Conservation (phyloP, 1,140 invertebrate genomes). For the Gonatopus flavifemur region DNA sequence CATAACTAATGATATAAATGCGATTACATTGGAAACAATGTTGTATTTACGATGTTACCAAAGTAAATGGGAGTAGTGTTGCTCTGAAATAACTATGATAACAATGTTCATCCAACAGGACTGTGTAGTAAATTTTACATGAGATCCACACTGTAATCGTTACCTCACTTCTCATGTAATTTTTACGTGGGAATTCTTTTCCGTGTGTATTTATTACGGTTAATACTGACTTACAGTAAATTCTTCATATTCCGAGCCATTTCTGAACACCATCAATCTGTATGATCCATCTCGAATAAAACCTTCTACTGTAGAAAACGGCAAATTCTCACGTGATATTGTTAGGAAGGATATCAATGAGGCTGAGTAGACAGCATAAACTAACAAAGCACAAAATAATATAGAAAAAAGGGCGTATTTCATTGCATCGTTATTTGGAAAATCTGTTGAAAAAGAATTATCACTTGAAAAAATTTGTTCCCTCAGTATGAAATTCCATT, state of each 20-base stretch:
- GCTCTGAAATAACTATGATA: too few species aligned
- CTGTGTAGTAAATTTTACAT: too few species aligned
- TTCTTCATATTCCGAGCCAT: constrained; percentile 10
- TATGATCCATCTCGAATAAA: constrained; percentile 27
- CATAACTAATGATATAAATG: too few species aligned
- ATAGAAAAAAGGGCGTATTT: constrained; percentile 16
- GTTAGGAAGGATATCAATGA: constrained; percentile 27
- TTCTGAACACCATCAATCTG: constrained; percentile 14
- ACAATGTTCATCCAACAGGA: too few species aligned
- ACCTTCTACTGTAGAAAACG: constrained; percentile 18
- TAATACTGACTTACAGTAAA: constrained; percentile 18
- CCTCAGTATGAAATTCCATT: not conserved
- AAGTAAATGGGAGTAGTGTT: too few species aligned
- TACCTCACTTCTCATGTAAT: too few species aligned
- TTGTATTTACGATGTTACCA: too few species aligned
- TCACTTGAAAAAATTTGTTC: not conserved
- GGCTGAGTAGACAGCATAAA: constrained; percentile 23
- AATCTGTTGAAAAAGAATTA: constrained; percentile 14
- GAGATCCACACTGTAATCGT: too few species aligned
- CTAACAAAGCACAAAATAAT: constrained; percentile 14
- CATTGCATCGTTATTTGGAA: constrained; percentile 3
- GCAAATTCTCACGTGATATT: constrained; percentile 2
- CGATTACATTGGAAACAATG: too few species aligned
- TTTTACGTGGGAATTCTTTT: too few species aligned
- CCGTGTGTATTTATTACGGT: too few species aligned